Percentiles rank a stretch among this genome's conserved stretches.
Conservation (phyloP, 2,797 vertebrate species). For the Melanotaenia maccullochi region DNA sequence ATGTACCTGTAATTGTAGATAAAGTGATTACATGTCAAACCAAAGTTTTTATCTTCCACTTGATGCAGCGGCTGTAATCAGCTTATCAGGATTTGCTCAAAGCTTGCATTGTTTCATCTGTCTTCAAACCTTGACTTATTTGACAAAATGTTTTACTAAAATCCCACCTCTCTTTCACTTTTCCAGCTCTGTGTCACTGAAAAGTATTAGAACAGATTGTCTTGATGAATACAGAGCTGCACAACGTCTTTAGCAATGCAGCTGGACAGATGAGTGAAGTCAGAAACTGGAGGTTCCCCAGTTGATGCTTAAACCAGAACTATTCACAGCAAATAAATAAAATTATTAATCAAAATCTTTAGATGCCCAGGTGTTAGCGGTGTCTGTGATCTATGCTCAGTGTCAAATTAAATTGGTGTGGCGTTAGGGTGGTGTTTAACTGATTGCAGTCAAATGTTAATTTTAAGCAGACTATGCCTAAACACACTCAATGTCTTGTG, state of each 20-base stretch:
- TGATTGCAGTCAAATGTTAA: slow-evolving; percentile 42
- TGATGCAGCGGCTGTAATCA: slow-evolving; percentile 47
- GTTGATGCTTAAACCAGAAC: slow-evolving; percentile 57
- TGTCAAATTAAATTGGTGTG: slow-evolving; percentile 59
- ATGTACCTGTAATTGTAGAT: slow-evolving; percentile 31
- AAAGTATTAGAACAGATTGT: slow-evolving; percentile 70
- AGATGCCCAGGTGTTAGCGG: slow-evolving; percentile 41
- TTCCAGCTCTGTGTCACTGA: slow-evolving; percentile 53
- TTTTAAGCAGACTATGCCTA: slow-evolving; percentile 30
- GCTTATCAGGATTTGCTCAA: slow-evolving; percentile 53
- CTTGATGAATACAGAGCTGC: slow-evolving; percentile 70
- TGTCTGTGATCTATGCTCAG: slow-evolving; percentile 52
- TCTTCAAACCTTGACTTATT: slow-evolving; percentile 60
- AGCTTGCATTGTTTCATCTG: slow-evolving; percentile 45
- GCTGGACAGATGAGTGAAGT: slow-evolving; percentile 72
- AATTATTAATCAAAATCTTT: slow-evolving; percentile 63
- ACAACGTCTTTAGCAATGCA: slow-evolving; percentile 66
- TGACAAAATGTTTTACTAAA: slow-evolving; percentile 69
- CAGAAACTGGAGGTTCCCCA: slow-evolving; percentile 67
- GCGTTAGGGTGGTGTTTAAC: slow-evolving; percentile 45
- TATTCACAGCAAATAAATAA: slow-evolving; percentile 57
- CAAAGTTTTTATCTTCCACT: slow-evolving; percentile 32
- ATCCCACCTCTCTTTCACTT: slow-evolving; percentile 45
- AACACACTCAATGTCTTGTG: slow-evolving; percentile 34
- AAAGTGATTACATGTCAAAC: slow-evolving; percentile 26